A percentile compares a stretch with the other conserved stretches of the same genome.
These are phyloP conservation scores for Conus betulinus DNA, from an alignment of 1,140 invertebrate species.

Conservation along the genomic window DNA sequence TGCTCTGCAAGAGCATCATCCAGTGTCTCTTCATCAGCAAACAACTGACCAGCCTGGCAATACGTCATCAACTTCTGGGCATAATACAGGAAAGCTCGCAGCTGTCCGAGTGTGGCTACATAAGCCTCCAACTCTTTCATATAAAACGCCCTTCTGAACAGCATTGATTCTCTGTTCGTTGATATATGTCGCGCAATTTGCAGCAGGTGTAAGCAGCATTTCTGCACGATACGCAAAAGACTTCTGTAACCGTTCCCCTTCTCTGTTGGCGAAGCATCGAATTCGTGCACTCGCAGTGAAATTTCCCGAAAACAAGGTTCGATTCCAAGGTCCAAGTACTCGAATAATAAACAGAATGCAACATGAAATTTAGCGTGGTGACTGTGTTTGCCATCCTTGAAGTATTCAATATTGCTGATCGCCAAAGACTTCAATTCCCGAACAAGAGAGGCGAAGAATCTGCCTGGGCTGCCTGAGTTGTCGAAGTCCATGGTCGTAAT, in stretches of 20 bases:
- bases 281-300: conserved; percentile 77
- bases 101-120: conserved; percentile 70
- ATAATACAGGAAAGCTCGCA: conserved; percentile 72
- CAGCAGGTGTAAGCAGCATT: conserved; percentile 83
- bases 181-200: conserved; percentile 84
- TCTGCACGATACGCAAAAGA: conserved; percentile 86
- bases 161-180: conserved; percentile 84
- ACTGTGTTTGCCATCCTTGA: conserved; percentile 66
- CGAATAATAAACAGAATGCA: conserved; percentile 81
- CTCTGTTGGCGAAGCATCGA: conserved; percentile 87
- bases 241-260: conserved; percentile 96
- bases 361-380: conserved; percentile 81
- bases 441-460: conserved; percentile 51
- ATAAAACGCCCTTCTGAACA: conserved; percentile 84
- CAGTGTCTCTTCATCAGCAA: conserved; percentile 67
- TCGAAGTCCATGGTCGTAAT: conserved; percentile 47
- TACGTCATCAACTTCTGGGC: conserved; percentile 71
- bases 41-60: conserved; percentile 81
- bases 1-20: conserved; percentile 83
- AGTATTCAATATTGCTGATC: conserved; percentile 72
- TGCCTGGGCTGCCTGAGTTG: conserved; percentile 35
- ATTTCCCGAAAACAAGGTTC: conserved; percentile 82
- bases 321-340: conserved; percentile 82
- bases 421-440: conserved; percentile 69
- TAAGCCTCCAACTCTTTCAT: conserved; percentile 76